Percentiles rank a stretch among this genome's conserved stretches.
phyloP scores from a whole-genome alignment of 1,140 invertebrate species.

The Trichoplusia ni region DNA sequence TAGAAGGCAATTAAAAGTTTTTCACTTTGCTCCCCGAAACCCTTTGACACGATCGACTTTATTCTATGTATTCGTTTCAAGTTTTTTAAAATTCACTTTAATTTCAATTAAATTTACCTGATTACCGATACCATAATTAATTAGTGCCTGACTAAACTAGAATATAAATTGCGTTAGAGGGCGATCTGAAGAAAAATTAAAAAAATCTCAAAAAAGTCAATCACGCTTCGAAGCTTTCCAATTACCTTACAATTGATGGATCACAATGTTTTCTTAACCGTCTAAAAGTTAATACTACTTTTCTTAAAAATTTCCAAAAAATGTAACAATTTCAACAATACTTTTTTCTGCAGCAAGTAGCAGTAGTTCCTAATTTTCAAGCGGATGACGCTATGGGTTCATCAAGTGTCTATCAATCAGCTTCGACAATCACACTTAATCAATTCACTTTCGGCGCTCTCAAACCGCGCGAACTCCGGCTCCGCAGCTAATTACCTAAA shows the following conservation, averaged over 20 bases:
- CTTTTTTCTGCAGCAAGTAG: too few species aligned
- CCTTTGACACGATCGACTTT: conserved; percentile 28
- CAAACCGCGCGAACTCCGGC: neutral
- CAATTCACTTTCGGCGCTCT: neutral
- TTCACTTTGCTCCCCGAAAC: conserved; percentile 16
- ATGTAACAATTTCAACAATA: too few species aligned
- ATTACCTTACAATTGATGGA: too few species aligned
- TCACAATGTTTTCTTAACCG: too few species aligned
- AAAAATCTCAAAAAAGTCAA: neutral
- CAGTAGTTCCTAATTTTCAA: too few species aligned
- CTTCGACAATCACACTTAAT: neutral
- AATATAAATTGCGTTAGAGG: too few species aligned
- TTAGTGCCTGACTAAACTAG: too few species aligned
- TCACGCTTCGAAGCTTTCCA: too few species aligned
- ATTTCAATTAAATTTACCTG: conserved; percentile 23
- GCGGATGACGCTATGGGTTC: too few species aligned
- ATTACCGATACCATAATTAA: conserved; percentile 19
- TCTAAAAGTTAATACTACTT: too few species aligned
- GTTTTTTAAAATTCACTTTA: conserved; percentile 8
- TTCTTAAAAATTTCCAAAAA: too few species aligned
- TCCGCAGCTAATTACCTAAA: conserved; percentile 6
- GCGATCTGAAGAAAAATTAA: too few species aligned
- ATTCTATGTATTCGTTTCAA: conserved; percentile 17
- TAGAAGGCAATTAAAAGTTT: conserved; percentile 31
- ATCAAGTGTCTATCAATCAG: neutral